Evolutionary conservation across 2,888 invertebrate genomes (phyloP), one percentile per base, ranked within the genome.

Genomic region (Tachina fera): DNA sequence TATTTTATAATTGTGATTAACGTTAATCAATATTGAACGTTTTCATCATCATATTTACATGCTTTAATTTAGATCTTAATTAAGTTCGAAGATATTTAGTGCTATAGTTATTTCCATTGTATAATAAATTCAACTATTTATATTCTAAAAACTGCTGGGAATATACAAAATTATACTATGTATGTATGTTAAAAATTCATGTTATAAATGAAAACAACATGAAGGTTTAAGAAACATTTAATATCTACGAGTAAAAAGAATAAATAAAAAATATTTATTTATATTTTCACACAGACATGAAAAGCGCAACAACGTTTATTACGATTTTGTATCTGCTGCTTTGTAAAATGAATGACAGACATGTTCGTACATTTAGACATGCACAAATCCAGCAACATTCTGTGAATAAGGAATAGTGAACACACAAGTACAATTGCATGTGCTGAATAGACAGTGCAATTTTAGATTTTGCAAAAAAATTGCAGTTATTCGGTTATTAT

Each of bases 251-350:
- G 14, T 22, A 49, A 65, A 56, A 56, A 16, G 11, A 16, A 53
- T 16, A 43, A 14, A 45, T 0, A 65, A 16, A 31, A 10, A 2
- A 63, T 63, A 16, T 41, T 65, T 63, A 16, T 41, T 65, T 19
- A n/a, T 47, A 68, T 60, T 68, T 16, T 5, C 31, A 70, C 43
- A 61, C 58, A 77, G 31, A 61, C 65, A 75, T 71, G 58, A 76
- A 85, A 84, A 81, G 51, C 61, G 70, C 81, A 82, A 78, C 81
- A 45, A 74, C 68, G 68, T 85, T 72, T 58, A 70, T 81, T 76
- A 60, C 74, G 71, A 72, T 77, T 77, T 72, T 84, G 49, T 68
- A 70, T 74, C 49, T 72, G 31, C 19, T 72, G 51, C 43, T 65
- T 22, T 47, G 45, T 31, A 74, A 71, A 77, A 68, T 81, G 58